These are phyloP conservation scores for Lytechinus pictus DNA, from an alignment of 35 echinoderm and acorn worm species.

Conservation along the genomic window DNA sequence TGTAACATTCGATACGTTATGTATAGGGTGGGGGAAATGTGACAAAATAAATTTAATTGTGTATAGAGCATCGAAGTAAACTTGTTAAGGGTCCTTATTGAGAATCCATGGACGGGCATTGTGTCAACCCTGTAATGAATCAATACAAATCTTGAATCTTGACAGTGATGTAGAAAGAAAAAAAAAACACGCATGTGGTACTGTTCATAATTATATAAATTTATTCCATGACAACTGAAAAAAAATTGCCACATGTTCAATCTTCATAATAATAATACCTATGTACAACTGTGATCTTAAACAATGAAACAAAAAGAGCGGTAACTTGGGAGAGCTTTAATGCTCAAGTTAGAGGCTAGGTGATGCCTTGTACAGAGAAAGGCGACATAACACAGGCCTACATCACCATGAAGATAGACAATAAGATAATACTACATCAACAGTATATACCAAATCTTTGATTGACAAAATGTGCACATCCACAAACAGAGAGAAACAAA, in stretches of 20 bases:
- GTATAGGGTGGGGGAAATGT: no score
- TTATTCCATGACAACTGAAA: not conserved
- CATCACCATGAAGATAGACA: not conserved
- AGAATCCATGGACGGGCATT: no score
- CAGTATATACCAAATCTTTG: not conserved
- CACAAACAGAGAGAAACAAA: not conserved
- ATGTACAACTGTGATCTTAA: not conserved
- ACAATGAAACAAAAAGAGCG: not conserved
- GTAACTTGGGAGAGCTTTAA: not conserved
- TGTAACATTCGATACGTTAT: no score
- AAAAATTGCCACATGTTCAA: slow-evolving; percentile 4
- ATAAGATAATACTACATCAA: not conserved
- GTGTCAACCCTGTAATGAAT: no score
- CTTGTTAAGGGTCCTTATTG: no score
- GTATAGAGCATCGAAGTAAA: no score
- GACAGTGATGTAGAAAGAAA: no score
- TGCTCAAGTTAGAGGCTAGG: not conserved
- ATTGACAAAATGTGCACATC: not conserved
- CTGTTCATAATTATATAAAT: not conserved
- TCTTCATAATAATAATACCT: not conserved
- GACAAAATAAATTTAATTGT: no score
- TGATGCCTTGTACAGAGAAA: not conserved
- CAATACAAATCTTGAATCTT: no score
- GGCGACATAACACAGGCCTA: not conserved
- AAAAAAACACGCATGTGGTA: not conserved